Conservation (phyloP, 2,797 vertebrate genomes). For the Podarcis lilfordi region DNA sequence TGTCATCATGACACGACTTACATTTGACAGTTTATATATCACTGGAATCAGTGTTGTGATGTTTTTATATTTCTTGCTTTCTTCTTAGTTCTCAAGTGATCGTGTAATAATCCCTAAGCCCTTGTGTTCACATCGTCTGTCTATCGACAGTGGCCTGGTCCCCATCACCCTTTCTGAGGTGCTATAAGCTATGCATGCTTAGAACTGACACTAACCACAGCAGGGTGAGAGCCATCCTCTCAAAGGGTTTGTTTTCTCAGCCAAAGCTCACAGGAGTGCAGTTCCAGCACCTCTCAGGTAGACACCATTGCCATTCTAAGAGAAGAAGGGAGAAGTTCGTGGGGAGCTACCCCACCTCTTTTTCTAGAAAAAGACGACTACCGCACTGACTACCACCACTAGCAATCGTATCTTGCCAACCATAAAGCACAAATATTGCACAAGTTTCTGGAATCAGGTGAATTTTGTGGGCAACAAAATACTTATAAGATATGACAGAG, state of each 20-base stretch:
- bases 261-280: too few species aligned
- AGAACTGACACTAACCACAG: not conserved
- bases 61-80: not conserved
- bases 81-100: not conserved
- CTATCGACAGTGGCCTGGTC: not conserved
- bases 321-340: too few species aligned
- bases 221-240: not conserved
- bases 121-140: not conserved
- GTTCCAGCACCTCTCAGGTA: too few species aligned
- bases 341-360: too few species aligned
- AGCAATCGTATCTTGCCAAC: not conserved
- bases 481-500: not conserved
- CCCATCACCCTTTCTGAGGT: not conserved
- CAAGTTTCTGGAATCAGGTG: not conserved
- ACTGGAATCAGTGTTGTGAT: not conserved
- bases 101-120: not conserved
- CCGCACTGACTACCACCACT: not conserved
- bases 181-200: not conserved
- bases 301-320: too few species aligned
- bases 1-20: not conserved
- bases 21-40: not conserved
- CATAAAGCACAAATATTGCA: conserved; percentile 20
- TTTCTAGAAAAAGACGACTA: too few species aligned
- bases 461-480: conserved; percentile 13
- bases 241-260: not conserved